These are phyloP conservation scores for Agonopterix alstromeriana DNA, from an alignment of 2,888 invertebrate species.

Conservation along the genomic window DNA sequence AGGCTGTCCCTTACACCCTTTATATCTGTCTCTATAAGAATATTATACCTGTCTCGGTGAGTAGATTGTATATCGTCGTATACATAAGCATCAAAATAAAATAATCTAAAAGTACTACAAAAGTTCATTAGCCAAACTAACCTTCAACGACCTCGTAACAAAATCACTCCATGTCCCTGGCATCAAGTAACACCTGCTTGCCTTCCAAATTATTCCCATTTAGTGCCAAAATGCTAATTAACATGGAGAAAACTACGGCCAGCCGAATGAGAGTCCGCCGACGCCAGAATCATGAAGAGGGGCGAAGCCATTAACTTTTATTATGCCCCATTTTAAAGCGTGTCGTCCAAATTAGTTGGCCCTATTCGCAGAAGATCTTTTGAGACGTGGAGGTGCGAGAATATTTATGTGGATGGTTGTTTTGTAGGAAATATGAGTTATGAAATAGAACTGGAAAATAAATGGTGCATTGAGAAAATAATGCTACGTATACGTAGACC, in stretches of 20 bases:
- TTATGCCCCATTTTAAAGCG: conserved; percentile 69
- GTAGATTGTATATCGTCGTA: no score
- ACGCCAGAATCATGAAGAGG: conserved; percentile 67
- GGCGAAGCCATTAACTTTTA: conserved; percentile 70
- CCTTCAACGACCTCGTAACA: no score
- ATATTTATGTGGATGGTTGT: neutral
- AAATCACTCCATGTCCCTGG: conserved; percentile 6
- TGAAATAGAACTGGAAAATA: no score
- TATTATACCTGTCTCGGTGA: no score
- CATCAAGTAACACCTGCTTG: conserved; percentile 17
- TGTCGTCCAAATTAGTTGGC: conserved; percentile 72
- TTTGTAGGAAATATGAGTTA: no score
- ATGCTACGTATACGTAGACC: no score
- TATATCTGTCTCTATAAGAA: no score
- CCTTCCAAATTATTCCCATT: conserved; percentile 55
- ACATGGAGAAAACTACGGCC: conserved; percentile 54
- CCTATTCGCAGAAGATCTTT: conserved; percentile 60
- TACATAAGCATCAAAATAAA: no score
- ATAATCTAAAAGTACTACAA: no score
- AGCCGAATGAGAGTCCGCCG: conserved; percentile 58
- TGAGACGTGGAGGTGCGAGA: conserved; percentile 14
- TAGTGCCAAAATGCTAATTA: conserved; percentile 74
- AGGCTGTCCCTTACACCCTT: no score
- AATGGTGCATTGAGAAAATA: no score
- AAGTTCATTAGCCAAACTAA: no score